A percentile compares a stretch with the other conserved stretches of the same genome.
These are phyloP conservation scores for Callorhinus ursinus DNA, from an alignment of 2,113 vertebrate genomes.

Conservation along the genomic window DNA sequence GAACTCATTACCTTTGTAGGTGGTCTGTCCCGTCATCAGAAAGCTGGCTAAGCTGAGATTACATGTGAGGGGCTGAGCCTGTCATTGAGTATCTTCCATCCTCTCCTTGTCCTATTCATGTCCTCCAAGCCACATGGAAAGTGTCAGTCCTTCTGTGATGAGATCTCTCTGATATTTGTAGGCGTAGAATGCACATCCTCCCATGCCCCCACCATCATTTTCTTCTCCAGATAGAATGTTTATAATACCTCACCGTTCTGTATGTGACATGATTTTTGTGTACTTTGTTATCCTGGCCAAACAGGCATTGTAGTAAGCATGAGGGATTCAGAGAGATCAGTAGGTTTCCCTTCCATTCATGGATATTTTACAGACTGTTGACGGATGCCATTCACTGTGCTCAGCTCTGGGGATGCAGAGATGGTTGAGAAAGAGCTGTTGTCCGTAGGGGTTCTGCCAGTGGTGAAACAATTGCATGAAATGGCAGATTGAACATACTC, in stretches of 20 bases:
- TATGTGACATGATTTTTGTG: neutral
- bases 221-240: neutral
- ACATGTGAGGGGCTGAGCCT: neutral
- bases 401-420: neutral
- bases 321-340: neutral
- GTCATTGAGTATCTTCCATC: neutral
- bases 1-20: neutral
- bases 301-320: neutral
- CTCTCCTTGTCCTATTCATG: neutral
- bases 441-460: neutral
- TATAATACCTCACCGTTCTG: neutral
- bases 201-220: neutral
- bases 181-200: neutral
- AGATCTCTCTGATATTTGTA: neutral
- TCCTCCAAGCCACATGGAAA: neutral
- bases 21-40: neutral
- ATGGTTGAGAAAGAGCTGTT: slow-evolving; percentile 12
- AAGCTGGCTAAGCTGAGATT: neutral
- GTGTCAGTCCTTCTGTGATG: neutral
- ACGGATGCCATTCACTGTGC: neutral
- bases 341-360: neutral
- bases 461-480: neutral
- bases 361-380: neutral
- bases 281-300: neutral
- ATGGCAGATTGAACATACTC: neutral